Evolutionary conservation across 2,113 vertebrate genomes (phyloP).

Genomic region (Pteruthius melanotis): DNA sequence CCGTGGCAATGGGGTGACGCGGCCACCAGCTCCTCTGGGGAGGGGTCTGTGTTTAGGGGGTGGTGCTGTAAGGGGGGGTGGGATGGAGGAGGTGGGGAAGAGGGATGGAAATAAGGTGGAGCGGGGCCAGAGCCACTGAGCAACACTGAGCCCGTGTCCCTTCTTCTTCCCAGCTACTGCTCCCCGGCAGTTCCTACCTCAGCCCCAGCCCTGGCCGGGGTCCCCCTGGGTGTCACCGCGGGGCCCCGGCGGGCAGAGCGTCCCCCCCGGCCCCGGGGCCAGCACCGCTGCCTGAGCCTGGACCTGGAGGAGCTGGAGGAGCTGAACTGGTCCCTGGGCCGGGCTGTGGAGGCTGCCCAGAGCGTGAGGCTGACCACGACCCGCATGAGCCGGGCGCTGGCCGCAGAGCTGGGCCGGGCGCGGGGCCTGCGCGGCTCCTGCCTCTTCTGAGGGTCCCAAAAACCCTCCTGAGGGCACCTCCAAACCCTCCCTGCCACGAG

Average conservation of each 20-base stretch:
- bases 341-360: slow-evolving; percentile 73
- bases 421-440: slow-evolving; percentile 67
- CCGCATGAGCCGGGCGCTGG: slow-evolving; percentile 76
- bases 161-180: slow-evolving; percentile 71
- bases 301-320: slow-evolving; percentile 39
- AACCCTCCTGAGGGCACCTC: too few species aligned
- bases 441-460: slow-evolving; percentile 65
- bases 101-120: background rate
- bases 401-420: slow-evolving; percentile 67
- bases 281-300: background rate
- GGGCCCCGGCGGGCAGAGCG: background rate
- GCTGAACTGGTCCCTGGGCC: slow-evolving; percentile 70
- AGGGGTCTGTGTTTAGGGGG: fast-evolving
- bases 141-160: background rate
- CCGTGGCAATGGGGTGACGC: fast-evolving
- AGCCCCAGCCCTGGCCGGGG: background rate
- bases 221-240: background rate
- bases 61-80: background rate
- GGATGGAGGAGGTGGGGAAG: background rate
- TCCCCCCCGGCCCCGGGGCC: background rate
- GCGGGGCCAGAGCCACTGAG: fast-evolving
- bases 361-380: slow-evolving; percentile 68
- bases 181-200: slow-evolving; percentile 65
- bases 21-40: background rate
- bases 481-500: fast-evolving